These are phyloP conservation scores for Sakesphorus luctuosus DNA, from an alignment of 2,113 vertebrate genomes.

Conservation along the genomic window DNA sequence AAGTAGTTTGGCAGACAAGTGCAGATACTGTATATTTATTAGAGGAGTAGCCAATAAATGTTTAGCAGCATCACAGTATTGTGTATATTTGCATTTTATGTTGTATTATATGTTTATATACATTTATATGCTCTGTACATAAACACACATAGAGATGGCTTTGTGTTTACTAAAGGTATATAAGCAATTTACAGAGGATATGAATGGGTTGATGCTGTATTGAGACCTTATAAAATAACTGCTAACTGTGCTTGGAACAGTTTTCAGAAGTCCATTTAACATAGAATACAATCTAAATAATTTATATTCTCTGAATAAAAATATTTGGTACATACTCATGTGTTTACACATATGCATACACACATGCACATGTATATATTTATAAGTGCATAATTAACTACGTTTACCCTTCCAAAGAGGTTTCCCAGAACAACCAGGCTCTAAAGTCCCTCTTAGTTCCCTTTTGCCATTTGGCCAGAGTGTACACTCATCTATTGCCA, in stretches of 20 bases:
- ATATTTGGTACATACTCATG: not conserved
- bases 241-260: not conserved
- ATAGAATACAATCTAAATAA: not conserved
- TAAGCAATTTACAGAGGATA: not conserved
- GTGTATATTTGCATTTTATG: not conserved
- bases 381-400: not conserved
- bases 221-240: not conserved
- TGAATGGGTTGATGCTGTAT: not conserved
- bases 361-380: not conserved
- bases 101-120: not conserved
- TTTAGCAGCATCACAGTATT: not conserved
- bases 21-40: not conserved
- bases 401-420: not conserved
- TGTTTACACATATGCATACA: not conserved
- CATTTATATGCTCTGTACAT: not conserved
- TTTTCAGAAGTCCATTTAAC: not conserved
- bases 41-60: not conserved
- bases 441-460: not conserved
- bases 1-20: not conserved
- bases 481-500: fast-evolving
- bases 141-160: not conserved
- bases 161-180: not conserved
- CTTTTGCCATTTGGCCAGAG: not conserved
- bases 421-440: not conserved
- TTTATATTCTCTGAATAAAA: not conserved